These are phyloP conservation scores for Schizaphis graminum DNA, from an alignment of 2,888 invertebrate species.

Conservation along the genomic window DNA sequence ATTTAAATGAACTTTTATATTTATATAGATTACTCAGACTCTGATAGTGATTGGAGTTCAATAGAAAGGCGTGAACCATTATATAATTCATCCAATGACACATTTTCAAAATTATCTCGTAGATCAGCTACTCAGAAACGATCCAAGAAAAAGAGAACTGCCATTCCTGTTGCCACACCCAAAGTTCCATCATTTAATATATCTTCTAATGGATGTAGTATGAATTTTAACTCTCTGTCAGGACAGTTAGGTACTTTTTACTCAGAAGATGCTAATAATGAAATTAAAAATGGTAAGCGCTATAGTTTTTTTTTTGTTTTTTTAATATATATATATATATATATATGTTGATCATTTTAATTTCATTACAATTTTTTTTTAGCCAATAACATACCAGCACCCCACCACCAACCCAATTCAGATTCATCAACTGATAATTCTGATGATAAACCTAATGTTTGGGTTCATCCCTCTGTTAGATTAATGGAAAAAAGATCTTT, in stretches of 20 bases:
- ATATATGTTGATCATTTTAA: neutral
- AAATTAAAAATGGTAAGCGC: conserved; percentile 48
- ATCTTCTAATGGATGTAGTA: conserved; percentile 65
- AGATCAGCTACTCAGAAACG: conserved; percentile 81
- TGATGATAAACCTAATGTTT: conserved; percentile 54
- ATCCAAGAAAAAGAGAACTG: conserved; percentile 81
- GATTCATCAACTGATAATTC: conserved; percentile 59
- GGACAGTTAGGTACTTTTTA: conserved; percentile 36
- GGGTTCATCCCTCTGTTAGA: conserved; percentile 45
- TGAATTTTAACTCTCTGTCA: conserved; percentile 67
- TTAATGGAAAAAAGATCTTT: conserved; percentile 48
- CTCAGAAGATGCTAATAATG: conserved; percentile 39
- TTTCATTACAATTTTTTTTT: neutral
- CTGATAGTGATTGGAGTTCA: conserved; percentile 90
- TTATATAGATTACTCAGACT: conserved; percentile 85
- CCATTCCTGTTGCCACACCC: conserved; percentile 88
- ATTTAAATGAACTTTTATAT: conserved; percentile 63
- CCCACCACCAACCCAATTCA: neutral
- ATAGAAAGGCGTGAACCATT: conserved; percentile 76
- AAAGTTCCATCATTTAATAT: conserved; percentile 78
- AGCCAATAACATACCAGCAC: conserved; percentile 36
- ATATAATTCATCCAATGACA: conserved; percentile 68
- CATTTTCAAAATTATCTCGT: conserved; percentile 78
- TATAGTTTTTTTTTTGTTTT: neutral
- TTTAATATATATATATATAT: too few species aligned